Percentiles rank a stretch among this genome's conserved stretches.
phyloP scores from a whole-genome alignment of 2,888 invertebrate genomes.

The Bombylius major region DNA sequence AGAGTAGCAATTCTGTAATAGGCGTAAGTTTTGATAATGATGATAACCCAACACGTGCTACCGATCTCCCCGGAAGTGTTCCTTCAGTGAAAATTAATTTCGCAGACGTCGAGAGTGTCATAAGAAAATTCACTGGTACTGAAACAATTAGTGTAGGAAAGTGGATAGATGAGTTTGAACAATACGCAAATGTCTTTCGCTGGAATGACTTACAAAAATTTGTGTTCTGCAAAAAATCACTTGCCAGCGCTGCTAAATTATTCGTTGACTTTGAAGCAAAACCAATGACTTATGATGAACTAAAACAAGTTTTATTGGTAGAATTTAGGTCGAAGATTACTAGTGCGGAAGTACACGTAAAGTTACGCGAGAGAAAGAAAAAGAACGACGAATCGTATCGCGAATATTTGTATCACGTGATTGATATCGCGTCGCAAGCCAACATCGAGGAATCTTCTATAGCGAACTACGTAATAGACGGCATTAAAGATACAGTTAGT shows the following conservation, averaged over 20 bases:
- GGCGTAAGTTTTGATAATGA: too few species aligned
- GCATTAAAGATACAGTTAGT: conserved; percentile 3
- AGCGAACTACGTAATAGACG: conserved; percentile 9
- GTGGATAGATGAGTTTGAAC: conserved; percentile 7
- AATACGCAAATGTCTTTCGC: conserved; percentile 3
- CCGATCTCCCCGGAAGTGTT: too few species aligned
- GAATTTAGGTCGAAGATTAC: conserved; percentile 2
- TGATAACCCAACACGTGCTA: too few species aligned
- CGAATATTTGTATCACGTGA: conserved; percentile 10
- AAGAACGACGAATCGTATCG: conserved; percentile 1
- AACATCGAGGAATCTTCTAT: conserved; percentile 6
- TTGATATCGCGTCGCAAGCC: conserved; percentile 8
- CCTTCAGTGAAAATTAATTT: neutral
- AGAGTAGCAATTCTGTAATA: too few species aligned
- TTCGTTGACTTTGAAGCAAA: conserved; percentile 7
- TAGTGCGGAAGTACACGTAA: conserved; percentile 4
- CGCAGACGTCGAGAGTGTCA: conserved; percentile 4
- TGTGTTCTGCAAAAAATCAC: conserved; percentile 6
- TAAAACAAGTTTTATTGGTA: conserved; percentile 1
- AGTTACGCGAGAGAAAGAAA: conserved; percentile 6
- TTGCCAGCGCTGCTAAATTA: conserved; percentile 2
- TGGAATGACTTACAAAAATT: conserved; percentile 5
- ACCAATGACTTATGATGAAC: conserved; percentile 2
- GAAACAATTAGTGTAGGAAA: neutral
- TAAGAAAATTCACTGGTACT: conserved; percentile 3